These are phyloP conservation scores for Mizuhopecten yessoensis DNA, from an alignment of 1,140 invertebrate genomes.

Conservation along the genomic window DNA sequence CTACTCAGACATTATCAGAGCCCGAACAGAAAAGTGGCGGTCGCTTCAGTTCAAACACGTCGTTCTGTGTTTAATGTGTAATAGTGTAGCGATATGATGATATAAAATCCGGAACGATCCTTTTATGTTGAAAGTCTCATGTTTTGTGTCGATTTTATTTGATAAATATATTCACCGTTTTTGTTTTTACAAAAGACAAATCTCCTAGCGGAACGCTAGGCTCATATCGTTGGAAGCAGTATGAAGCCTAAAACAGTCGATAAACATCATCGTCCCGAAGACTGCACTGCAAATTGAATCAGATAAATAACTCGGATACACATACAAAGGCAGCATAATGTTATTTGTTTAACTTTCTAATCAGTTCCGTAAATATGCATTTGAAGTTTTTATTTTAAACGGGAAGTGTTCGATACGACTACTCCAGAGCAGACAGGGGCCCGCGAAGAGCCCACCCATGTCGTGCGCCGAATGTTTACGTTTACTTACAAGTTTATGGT, in stretches of 20 bases:
- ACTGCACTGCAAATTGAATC: neutral
- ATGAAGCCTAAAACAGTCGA: neutral
- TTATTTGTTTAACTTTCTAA: neutral
- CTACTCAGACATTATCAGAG: too few relatives aligned
- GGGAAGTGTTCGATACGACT: neutral
- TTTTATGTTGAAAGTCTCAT: neutral
- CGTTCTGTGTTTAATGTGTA: neutral
- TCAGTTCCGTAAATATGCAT: neutral
- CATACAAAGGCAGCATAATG: conserved; percentile 6
- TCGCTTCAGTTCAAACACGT: neutral
- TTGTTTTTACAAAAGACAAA: neutral
- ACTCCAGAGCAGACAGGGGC: neutral
- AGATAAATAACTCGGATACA: neutral
- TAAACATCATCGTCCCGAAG: neutral
- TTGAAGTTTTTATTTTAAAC: neutral
- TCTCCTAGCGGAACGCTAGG: neutral
- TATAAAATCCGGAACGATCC: neutral
- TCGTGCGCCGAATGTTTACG: neutral
- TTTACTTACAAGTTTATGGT: too few relatives aligned
- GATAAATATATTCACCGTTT: neutral
- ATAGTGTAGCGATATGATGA: neutral
- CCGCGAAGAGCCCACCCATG: neutral
- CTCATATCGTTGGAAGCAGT: neutral
- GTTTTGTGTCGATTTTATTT: neutral
- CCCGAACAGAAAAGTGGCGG: too few relatives aligned